Evolutionary conservation across 2,888 invertebrate genomes (phyloP).

Genomic region (Brachypalpus laphriformis): DNA sequence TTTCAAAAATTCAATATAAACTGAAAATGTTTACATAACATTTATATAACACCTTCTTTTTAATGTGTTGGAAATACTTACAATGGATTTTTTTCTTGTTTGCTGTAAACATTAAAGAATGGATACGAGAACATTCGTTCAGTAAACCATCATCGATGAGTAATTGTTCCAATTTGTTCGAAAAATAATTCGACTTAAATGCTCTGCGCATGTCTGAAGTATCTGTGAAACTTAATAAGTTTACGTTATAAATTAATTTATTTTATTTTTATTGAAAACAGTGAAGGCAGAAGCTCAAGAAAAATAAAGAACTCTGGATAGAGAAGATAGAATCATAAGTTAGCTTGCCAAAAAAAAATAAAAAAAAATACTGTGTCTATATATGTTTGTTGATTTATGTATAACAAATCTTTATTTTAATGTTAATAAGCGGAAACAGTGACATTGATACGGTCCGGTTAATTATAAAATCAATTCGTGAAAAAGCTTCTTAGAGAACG

Average conservation of each 20-base stretch:
- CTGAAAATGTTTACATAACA: conserved; percentile 63
- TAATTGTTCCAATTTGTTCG: conserved; percentile 54
- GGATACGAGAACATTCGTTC: conserved; percentile 43
- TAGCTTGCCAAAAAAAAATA: conserved; percentile 52
- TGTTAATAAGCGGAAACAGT: conserved; percentile 57
- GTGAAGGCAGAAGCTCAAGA: conserved; percentile 33
- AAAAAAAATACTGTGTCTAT: conserved; percentile 12
- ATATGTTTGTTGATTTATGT: conserved; percentile 45
- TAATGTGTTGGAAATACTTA: conserved; percentile 37
- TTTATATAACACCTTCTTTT: conserved; percentile 60
- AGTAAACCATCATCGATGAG: conserved; percentile 47
- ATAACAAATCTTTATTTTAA: conserved; percentile 44
- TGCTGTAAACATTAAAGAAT: conserved; percentile 44
- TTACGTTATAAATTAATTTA: conserved; percentile 61
- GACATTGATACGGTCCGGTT: conserved; percentile 56
- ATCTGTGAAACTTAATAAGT: conserved; percentile 68
- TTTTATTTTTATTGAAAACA: conserved; percentile 64
- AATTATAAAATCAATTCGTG: conserved; percentile 17
- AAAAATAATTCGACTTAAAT: background rate
- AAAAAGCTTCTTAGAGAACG: background rate
- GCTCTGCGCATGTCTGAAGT: conserved; percentile 42
- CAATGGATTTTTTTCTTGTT: conserved; percentile 17
- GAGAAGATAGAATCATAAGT: conserved; percentile 14
- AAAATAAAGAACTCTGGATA: conserved; percentile 22
- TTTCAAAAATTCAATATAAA: too few species aligned